Base-by-base conservation (phyloP, 2,888 invertebrate genomes). In the Drosophila diplacantha region DNA sequence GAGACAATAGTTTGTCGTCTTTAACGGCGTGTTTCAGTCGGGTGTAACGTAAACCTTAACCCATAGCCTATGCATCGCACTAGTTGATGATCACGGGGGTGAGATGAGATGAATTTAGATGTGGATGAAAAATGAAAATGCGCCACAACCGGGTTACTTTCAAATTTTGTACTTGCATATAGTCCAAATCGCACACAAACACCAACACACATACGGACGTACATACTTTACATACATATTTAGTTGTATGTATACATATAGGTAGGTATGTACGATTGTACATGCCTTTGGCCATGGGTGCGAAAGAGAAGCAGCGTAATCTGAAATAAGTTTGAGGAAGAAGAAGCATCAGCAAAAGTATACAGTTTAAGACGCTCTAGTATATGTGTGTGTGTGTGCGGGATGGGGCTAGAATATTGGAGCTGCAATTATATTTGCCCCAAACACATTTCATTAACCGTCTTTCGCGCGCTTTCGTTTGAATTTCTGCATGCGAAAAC, bases 131-230 rank as follows among this genome's bases (percentile, higher is more conserved):
- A 43, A 43, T 43, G 26, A 52, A 41, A 59, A 58, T 59, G 58
- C 58, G 59, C 58, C 58, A 59, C 76, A 75, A 81, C 83, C 76
- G 84, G 82, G 74, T 80, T 83, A 80, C 84, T 80, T 80, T 83
- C 80, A 81, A 78, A 78, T 73, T 83, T 66, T 75, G 69, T 78
- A 78, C 78, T 78, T 78, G 81, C 83, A 78, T 78, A 81, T 81
- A 83, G 78, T 83, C 83, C 83, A 83, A 83, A 83, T 76, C 70
- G 64, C 58, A 77, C 70, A 69, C 24, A 69, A 18, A 60, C n/a
- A 66, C 11, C 62, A 47, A 53, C 43, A 51, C 46, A 52, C 44
- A 54, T 26, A 37, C 20, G 22, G 29, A 12, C 53, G 35, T 26
- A 50, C 41, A 51, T 31, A 61, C 39, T 41, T 46, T 20, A 70